A percentile compares a stretch with the other conserved stretches of the same genome.
Conservation (phyloP, 2,797 vertebrate species). For the Lacerta viridis region DNA sequence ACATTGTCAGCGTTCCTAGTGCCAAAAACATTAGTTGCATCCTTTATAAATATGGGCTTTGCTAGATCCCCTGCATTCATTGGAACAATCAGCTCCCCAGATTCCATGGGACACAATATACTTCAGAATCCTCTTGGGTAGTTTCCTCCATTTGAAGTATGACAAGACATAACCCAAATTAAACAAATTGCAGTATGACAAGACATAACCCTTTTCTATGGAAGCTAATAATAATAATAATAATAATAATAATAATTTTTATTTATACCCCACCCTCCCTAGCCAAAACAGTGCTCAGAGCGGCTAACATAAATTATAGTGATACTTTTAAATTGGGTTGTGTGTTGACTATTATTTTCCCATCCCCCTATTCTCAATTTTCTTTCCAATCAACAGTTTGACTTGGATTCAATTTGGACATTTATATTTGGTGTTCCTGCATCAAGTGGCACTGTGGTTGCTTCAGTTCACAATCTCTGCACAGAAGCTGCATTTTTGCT, state of each 20-base stretch:
- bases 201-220: background rate
- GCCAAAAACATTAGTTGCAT: background rate
- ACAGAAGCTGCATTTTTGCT: slow-evolving; percentile 95
- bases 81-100: background rate
- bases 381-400: slow-evolving; percentile 87
- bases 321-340: background rate
- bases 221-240: too few species aligned
- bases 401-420: slow-evolving; percentile 98
- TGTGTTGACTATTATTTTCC: background rate
- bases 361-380: background rate
- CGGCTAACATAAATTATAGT: background rate
- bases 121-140: background rate
- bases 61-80: background rate
- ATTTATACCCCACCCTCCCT: too few species aligned
- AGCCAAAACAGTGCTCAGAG: too few species aligned
- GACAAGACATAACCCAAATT: background rate
- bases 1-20: too few species aligned
- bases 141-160: background rate
- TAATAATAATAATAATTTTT: too few species aligned
- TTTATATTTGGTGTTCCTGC: slow-evolving; percentile 98
- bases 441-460: slow-evolving; percentile 91
- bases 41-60: background rate
- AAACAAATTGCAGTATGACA: background rate
- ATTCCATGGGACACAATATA: background rate
- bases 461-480: slow-evolving; percentile 93